A percentile compares a stretch with the other conserved stretches of the same genome.
Evolutionary conservation across 2,113 vertebrate genomes (phyloP).

Genomic region (Tricholaema leucomelas): DNA sequence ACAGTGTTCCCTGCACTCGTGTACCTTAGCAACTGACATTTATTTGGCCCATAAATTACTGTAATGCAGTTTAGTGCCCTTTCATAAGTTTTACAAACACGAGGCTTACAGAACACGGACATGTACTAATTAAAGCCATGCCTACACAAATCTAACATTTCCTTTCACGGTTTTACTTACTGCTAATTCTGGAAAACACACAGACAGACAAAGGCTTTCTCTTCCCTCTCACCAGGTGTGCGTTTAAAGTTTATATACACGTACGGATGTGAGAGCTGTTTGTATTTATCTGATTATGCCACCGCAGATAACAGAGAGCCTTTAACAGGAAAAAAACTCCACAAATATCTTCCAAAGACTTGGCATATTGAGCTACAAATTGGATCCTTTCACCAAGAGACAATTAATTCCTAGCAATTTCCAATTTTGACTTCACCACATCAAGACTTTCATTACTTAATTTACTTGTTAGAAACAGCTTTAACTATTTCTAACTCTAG

Average conservation of each 20-base stretch:
- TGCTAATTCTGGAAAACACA: not conserved
- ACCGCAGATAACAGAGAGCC: not conserved
- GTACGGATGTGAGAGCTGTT: not conserved
- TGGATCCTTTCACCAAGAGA: not conserved
- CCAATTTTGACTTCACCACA: not conserved
- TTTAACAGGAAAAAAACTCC: not conserved
- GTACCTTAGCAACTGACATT: conserved; percentile 62
- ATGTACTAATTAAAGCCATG: conserved; percentile 60
- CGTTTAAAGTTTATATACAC: not conserved
- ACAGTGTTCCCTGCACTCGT: conserved; percentile 49
- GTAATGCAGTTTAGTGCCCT: conserved; percentile 56
- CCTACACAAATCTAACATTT: conserved; percentile 61
- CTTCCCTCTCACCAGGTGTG: not conserved
- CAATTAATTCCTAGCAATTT: not conserved
- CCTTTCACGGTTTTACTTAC: not conserved
- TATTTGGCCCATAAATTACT: conserved; percentile 73
- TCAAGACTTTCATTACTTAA: not conserved
- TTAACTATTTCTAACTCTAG: not conserved
- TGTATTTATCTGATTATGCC: not conserved
- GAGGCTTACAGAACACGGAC: conserved; percentile 17
- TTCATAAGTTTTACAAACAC: conserved; percentile 70
- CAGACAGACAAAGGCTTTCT: not conserved
- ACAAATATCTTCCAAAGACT: not conserved
- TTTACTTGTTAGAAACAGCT: not conserved
- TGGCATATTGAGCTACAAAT: not conserved